phyloP scores from a whole-genome alignment of 2,113 vertebrate species.

The Cyanoliseus patagonus region DNA sequence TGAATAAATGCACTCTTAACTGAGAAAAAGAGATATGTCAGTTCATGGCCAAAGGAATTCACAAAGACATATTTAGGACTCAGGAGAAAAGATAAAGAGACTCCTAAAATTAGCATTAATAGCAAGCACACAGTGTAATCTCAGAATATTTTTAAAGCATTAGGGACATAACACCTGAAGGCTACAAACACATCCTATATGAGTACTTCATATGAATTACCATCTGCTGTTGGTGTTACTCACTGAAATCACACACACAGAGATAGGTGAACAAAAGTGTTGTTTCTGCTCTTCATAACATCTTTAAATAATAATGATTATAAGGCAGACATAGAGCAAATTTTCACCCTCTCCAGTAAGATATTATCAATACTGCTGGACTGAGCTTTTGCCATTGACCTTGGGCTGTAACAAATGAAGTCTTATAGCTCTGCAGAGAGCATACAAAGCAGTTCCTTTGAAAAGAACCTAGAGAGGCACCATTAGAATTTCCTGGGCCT shows the following conservation, averaged over 20 bases:
- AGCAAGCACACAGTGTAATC: neutral
- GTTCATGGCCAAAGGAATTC: conserved; percentile 4
- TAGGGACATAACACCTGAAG: neutral
- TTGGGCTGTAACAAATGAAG: neutral
- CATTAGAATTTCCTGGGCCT: neutral
- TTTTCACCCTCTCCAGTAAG: neutral
- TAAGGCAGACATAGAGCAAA: neutral
- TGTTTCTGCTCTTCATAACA: neutral
- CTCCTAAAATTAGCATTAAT: conserved; percentile 14
- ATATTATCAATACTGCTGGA: neutral
- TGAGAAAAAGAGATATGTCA: neutral
- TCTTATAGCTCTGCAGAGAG: neutral
- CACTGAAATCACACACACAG: neutral
- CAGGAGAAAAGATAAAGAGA: neutral
- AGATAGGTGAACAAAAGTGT: neutral
- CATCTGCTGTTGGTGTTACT: neutral
- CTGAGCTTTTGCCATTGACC: neutral
- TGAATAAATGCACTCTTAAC: neutral
- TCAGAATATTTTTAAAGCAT: neutral
- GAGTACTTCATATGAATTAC: neutral
- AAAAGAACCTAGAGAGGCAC: neutral
- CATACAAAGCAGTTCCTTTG: neutral
- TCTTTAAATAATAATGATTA: neutral
- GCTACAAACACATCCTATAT: neutral
- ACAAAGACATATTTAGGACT: neutral